phyloP scores from a whole-genome alignment of 1,140 invertebrate genomes.

The Anoplolepis gracilipes region DNA sequence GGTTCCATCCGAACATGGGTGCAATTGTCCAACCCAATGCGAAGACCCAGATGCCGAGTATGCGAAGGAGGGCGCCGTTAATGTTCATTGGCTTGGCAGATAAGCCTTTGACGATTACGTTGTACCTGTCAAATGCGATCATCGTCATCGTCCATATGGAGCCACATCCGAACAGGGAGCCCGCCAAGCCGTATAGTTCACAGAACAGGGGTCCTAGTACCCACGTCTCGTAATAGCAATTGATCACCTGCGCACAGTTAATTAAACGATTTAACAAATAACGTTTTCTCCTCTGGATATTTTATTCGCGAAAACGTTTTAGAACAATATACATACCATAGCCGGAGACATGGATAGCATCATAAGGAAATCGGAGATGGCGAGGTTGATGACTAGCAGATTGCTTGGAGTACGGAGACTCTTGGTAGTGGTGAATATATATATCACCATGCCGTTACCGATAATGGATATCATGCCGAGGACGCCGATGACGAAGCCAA shows the following conservation, averaged over 20 bases:
- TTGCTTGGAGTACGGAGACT: constrained; percentile 93
- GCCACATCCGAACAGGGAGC: constrained; percentile 92
- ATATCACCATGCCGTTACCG: constrained; percentile 95
- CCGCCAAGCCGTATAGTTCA: constrained; percentile 92
- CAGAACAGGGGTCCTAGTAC: constrained; percentile 93
- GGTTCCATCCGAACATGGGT: constrained; percentile 93
- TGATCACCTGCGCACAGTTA: constrained; percentile 87
- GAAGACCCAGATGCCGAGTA: constrained; percentile 90
- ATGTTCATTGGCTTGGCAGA: constrained; percentile 90
- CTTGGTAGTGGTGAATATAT: constrained; percentile 93
- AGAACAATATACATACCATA: constrained; percentile 86
- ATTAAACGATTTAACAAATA: neutral
- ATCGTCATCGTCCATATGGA: constrained; percentile 95
- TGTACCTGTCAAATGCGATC: constrained; percentile 94
- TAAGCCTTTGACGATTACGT: constrained; percentile 94
- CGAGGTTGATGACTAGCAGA: constrained; percentile 93
- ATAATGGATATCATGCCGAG: constrained; percentile 90
- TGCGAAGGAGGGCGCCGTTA: constrained; percentile 89
- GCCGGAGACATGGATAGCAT: constrained; percentile 94
- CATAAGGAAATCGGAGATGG: constrained; percentile 95
- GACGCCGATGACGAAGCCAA: constrained; percentile 91
- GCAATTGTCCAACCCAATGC: constrained; percentile 89
- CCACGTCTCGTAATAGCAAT: constrained; percentile 95
- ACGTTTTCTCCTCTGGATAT: neutral
- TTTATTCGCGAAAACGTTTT: neutral